These are phyloP conservation scores for Tillus elongatus DNA, from an alignment of 2,888 invertebrate genomes.

Conservation along the genomic window DNA sequence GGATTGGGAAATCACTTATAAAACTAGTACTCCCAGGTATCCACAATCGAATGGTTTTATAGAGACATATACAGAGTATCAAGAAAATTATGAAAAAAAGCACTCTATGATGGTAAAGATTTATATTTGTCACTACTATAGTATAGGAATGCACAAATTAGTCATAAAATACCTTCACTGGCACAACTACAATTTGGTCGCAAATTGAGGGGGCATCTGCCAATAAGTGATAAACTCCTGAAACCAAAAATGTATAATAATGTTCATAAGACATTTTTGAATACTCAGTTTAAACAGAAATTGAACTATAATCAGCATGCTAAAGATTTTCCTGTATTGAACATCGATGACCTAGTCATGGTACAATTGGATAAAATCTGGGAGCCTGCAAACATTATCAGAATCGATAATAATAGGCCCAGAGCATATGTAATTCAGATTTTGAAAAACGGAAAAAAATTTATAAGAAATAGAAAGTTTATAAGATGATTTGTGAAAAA, in stretches of 20 bases:
- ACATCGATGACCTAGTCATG: background rate
- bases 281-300: background rate
- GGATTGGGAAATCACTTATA: background rate
- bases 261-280: background rate
- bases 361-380: background rate
- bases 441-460: background rate
- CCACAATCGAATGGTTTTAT: conserved; percentile 8
- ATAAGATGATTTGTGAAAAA: too few relatives aligned
- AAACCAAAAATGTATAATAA: background rate
- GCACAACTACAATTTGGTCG: conserved; percentile 3
- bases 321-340: conserved; percentile 1
- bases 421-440: background rate
- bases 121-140: conserved; percentile 18
- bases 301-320: background rate
- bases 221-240: background rate
- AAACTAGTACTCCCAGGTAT: conserved; percentile 4
- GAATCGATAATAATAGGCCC: background rate
- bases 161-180: conserved; percentile 7
- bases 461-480: conserved; percentile 1
- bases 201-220: conserved; percentile 3
- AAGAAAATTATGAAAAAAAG: conserved; percentile 9
- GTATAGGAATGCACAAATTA: conserved; percentile 16
- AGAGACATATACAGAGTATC: conserved; percentile 3
- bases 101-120: conserved; percentile 16
- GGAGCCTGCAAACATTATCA: background rate